Evolutionary conservation across 2,113 vertebrate genomes (phyloP), one percentile per base, ranked within the genome.

Genomic region (Tragelaphus imberbis): DNA sequence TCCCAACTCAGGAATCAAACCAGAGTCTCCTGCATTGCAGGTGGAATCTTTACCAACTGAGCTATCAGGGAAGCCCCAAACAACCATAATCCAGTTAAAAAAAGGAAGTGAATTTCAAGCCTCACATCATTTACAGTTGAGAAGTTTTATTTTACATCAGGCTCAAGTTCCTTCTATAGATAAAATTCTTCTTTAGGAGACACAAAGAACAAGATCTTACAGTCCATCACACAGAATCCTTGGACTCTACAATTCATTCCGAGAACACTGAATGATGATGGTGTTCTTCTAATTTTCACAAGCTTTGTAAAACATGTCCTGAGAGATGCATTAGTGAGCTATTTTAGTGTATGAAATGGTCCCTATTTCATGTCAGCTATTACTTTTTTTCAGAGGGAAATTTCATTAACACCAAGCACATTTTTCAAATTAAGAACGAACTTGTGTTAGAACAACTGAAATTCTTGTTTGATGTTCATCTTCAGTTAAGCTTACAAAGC

Each of bases 381-480:
- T 94, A 36, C 68, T 96, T 97, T 92, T 90, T 88, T 84, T 81
- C 55, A 86, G 55, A 92, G 56, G 47, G 7, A 90, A 96, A 94
- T 95, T 90, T 96, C n/a, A 91, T 93, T 90, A 97, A 68, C 55
- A 68, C 58, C 28, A 87, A 79, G 30, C 13, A 47, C 65, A 33
- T 58, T 96, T 95, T 94, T 91, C n/a, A 33, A 97, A 97, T 92
- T 97, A 95, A 88, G 12, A 86, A 88, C 84, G 5, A 97, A 44
- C 28, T 91, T 80, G 49, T 90, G n/a, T 4, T 94, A 79, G 47
- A 61, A 89, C 8, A 92, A 85, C 82, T 92, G 88, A 89, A 51
- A 95, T 87, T 95, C 65, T 82, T 71, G 44, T 56, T 80, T 88
- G 53, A 49, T 86, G 85, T 92, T 91, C 51, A 79, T 77, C 84